Conservation (phyloP, 2,113 vertebrate genomes). For the Pachypanchax playfairii region DNA sequence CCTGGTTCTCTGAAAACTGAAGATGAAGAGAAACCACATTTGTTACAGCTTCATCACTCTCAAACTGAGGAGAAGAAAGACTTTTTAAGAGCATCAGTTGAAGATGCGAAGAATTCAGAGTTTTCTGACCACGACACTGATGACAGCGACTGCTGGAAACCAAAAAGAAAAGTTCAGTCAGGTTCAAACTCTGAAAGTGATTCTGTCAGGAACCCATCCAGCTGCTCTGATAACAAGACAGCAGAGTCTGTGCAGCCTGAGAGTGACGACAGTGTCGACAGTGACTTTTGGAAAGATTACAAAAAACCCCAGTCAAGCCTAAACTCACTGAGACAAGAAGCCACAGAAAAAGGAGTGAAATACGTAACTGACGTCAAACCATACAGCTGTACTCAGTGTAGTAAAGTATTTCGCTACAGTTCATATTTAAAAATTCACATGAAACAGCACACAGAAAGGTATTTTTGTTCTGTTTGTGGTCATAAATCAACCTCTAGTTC, state of each 20-base stretch:
- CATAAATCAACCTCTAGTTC: constrained; percentile 22
- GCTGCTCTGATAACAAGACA: constrained; percentile 21
- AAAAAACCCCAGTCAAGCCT: constrained; percentile 3
- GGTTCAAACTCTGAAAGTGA: constrained; percentile 8
- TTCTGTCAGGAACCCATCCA: constrained; percentile 10
- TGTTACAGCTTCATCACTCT: constrained; percentile 5
- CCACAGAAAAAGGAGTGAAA: neutral
- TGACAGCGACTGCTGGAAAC: constrained; percentile 29
- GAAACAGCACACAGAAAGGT: constrained; percentile 27
- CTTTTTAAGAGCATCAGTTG: neutral
- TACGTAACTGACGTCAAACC: neutral
- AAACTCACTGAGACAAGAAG: neutral
- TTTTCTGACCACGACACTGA: constrained; percentile 20
- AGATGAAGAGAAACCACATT: constrained; percentile 27
- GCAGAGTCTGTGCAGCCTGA: constrained; percentile 4
- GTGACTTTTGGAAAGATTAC: constrained; percentile 21
- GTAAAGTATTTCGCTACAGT: constrained; percentile 5
- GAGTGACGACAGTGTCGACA: constrained; percentile 16
- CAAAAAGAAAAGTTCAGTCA: neutral
- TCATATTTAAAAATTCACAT: constrained; percentile 26
- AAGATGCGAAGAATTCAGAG: neutral
- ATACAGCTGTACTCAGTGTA: constrained; percentile 23
- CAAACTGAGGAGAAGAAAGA: neutral
- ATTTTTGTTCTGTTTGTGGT: constrained; percentile 31
- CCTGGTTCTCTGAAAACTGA: constrained; percentile 17